Evolutionary conservation across 1,140 invertebrate species (phyloP), one percentile per base, ranked within the genome.

Genomic region (Trachymyrmex septentrionalis): DNA sequence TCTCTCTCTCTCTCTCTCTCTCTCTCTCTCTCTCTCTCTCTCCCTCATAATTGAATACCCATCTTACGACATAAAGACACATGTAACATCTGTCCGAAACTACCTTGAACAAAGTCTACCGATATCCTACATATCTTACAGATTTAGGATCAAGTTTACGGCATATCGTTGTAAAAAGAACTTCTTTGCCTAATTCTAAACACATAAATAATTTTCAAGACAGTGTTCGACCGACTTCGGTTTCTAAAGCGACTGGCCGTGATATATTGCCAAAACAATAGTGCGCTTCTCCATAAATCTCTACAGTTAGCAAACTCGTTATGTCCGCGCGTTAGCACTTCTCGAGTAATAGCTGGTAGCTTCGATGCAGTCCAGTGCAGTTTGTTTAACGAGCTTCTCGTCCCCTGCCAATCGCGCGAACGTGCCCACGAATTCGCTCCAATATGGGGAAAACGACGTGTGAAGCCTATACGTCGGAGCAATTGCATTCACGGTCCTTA

Each of bases 311-410:
- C 64, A 27, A 27, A 57, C 64, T 71, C 64, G 78, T 81, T 71
- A 57, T 38, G 30, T 44, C 64, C 16, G 34, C 64, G 16, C 48
- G 78, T 81, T 81, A 71, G 53, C 64, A 24, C 53, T 71, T 81
- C 50, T 71, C 66, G 21, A 44, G 27, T 48, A 53, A 80, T 48
- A 38, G 34, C 21, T 38, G 64, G 48, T 55, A 16, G 48, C 63
- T 64, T 21, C 59, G 27, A 19, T 66, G 59, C 59, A 77, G 55
- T 19, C 63, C 44, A 27, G 76, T 66, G 24, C 78, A 87, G 64
- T 85, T 87, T 72, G 67, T 67, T 53, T 78, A 85, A 89, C 87
- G 66, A 81, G 86, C 55, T 85, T 73, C 57, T 82, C 59, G 55
- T 81, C 71, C 87, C 77, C 59, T 71, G 55, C 53, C 69, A 55